Percentiles rank a stretch among this genome's conserved stretches.
These are phyloP conservation scores for Mallotus villosus DNA, from an alignment of 2,797 vertebrate species.

Conservation along the genomic window DNA sequence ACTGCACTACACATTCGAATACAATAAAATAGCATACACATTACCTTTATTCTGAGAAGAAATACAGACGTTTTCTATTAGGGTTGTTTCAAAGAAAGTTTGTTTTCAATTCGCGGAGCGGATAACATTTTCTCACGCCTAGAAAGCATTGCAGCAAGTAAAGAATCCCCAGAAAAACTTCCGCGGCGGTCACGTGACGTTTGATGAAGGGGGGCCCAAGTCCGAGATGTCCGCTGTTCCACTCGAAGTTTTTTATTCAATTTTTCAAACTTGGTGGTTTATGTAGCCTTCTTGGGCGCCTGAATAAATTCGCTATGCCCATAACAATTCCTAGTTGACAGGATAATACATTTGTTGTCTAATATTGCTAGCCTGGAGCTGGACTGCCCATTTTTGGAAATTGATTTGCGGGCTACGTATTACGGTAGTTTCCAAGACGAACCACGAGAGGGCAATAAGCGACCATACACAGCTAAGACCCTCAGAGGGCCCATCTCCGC, in stretches of 20 bases:
- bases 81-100: too few species aligned
- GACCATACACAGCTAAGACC: constrained; percentile 13
- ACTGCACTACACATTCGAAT: background rate
- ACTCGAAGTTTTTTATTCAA: background rate
- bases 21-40: too few species aligned
- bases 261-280: too few species aligned
- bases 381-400: background rate
- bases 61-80: background rate
- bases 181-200: constrained; percentile 62
- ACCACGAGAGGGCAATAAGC: constrained; percentile 60
- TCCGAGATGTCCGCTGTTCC: background rate
- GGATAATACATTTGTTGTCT: too few species aligned
- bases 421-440: background rate
- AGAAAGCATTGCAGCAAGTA: background rate
- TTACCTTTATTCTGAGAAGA: background rate
- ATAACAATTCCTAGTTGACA: too few species aligned
- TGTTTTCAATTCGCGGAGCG: constrained; percentile 2
- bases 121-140: constrained; percentile 50
- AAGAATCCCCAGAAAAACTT: constrained; percentile 38
- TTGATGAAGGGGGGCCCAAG: constrained; percentile 36
- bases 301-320: too few species aligned
- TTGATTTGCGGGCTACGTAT: background rate
- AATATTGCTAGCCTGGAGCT: too few species aligned
- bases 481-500: too few species aligned
- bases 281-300: too few species aligned